These are phyloP conservation scores for Pao palembangensis DNA, from an alignment of 2,113 vertebrate species.

Conservation along the genomic window DNA sequence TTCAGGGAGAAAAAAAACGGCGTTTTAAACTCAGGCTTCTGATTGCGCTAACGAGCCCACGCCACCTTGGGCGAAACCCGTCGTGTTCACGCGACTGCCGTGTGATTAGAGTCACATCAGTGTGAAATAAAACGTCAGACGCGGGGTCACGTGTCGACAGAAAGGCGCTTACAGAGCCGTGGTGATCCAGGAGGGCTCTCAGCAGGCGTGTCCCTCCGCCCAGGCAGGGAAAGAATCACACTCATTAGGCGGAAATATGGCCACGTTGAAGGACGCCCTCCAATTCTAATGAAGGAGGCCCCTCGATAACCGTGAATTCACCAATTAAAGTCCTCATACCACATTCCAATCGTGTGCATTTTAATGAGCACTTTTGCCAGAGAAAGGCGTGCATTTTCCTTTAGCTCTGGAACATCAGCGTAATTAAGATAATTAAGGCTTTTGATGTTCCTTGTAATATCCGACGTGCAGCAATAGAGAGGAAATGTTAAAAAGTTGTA, in stretches of 20 bases:
- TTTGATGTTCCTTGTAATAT: slow-evolving; percentile 65
- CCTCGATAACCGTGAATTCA: slow-evolving; percentile 65
- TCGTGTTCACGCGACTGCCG: not conserved
- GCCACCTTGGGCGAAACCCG: too few relatives aligned
- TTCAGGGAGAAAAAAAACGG: too few relatives aligned
- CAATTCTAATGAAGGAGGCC: slow-evolving; percentile 59
- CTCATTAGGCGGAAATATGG: slow-evolving; percentile 60
- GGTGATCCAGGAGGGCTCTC: slow-evolving; percentile 12
- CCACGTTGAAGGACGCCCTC: slow-evolving; percentile 53
- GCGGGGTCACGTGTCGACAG: slow-evolving; percentile 7
- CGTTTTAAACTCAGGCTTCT: too few relatives aligned
- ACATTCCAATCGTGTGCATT: slow-evolving; percentile 69
- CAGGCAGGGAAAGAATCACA: slow-evolving; percentile 31
- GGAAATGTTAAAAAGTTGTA: slow-evolving; percentile 28
- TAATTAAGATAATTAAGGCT: slow-evolving; percentile 75
- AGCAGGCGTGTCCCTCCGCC: not conserved
- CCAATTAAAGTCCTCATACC: slow-evolving; percentile 66
- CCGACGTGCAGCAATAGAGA: slow-evolving; percentile 28
- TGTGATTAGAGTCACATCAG: slow-evolving; percentile 3
- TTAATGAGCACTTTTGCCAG: slow-evolving; percentile 53
- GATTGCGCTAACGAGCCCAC: too few relatives aligned
- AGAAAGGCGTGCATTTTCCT: slow-evolving; percentile 42
- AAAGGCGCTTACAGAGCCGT: slow-evolving; percentile 4
- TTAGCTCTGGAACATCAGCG: slow-evolving; percentile 56
- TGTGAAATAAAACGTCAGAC: not conserved